A percentile compares a stretch with the other conserved stretches of the same genome.
Evolutionary conservation across 2,888 invertebrate genomes (phyloP).

Genomic region (Cheilosia pagana): DNA sequence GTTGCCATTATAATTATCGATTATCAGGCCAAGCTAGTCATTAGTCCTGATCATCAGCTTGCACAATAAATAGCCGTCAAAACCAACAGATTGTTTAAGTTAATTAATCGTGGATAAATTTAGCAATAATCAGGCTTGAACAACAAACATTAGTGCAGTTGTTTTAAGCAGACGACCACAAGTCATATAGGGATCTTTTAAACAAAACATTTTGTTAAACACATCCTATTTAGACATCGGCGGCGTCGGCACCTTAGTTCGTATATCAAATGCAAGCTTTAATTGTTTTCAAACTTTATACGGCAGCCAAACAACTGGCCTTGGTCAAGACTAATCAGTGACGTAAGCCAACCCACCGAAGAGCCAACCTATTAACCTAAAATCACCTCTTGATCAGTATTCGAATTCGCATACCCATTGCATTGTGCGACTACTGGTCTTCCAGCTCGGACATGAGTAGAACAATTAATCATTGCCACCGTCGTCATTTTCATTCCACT

Average conservation of each 20-base stretch:
- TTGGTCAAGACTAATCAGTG: neutral
- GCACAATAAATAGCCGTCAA: no score
- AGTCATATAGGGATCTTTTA: neutral
- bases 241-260: neutral
- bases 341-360: neutral
- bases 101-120: no score
- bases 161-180: neutral
- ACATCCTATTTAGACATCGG: neutral
- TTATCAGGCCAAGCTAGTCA: no score
- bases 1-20: no score
- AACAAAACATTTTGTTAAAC: neutral
- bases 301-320: neutral
- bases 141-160: neutral
- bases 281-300: neutral
- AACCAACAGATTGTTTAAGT: no score
- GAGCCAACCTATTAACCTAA: constrained; percentile 7
- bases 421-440: constrained; percentile 4
- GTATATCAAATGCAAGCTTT: neutral
- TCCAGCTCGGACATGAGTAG: neutral
- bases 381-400: neutral
- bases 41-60: no score
- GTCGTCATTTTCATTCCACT: neutral
- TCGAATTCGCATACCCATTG: neutral
- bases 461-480: constrained; percentile 32
- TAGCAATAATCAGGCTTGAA: no score